Conservation (phyloP, 2,113 vertebrate species). For the Orycteropus afer region DNA sequence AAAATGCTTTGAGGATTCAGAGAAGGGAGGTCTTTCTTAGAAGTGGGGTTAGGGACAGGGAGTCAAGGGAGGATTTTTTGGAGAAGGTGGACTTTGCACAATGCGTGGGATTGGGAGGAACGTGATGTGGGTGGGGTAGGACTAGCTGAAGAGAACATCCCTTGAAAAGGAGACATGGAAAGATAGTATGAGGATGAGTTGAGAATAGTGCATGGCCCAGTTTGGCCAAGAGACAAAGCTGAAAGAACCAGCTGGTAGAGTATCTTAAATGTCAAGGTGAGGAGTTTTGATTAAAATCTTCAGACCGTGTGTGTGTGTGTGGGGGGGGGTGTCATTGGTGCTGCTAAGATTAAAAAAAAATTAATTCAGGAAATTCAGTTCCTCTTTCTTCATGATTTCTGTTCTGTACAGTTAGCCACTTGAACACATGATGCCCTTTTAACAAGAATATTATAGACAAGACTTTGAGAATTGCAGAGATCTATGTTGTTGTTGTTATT, state of each 20-base stretch:
- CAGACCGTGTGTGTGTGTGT: too few relatives aligned
- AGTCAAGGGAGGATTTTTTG: not conserved
- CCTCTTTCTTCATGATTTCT: not conserved
- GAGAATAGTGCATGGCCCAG: not conserved
- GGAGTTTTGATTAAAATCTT: not conserved
- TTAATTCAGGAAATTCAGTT: not conserved
- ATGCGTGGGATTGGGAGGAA: not conserved
- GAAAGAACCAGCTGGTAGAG: not conserved
- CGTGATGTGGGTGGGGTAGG: rapidly evolving
- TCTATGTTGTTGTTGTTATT: too few relatives aligned
- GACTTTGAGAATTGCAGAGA: not conserved
- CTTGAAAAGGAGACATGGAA: not conserved
- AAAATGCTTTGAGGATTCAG: not conserved
- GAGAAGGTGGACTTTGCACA: not conserved
- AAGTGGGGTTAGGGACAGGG: not conserved
- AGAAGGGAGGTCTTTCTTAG: not conserved
- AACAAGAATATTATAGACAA: not conserved
- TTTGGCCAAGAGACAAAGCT: not conserved
- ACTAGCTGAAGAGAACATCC: not conserved
- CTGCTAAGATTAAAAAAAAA: not conserved
- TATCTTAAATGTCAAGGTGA: not conserved
- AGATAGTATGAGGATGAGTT: not conserved
- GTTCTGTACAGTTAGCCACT: not conserved
- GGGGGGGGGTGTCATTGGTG: not conserved
- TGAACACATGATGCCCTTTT: not conserved